Conservation (phyloP, 2,888 invertebrate species). For the Rhingia campestris region DNA sequence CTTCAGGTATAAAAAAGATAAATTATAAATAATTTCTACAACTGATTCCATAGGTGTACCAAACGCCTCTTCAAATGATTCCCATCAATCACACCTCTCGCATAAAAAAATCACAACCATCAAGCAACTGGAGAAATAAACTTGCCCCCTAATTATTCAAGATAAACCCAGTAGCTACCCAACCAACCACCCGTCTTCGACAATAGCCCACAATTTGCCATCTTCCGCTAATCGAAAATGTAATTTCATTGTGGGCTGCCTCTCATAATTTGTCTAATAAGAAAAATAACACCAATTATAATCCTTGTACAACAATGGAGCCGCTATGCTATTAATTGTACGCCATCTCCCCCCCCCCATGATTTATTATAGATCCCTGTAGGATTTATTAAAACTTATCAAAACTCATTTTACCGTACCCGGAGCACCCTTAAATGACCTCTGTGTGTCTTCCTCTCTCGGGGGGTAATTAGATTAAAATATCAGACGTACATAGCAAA, state of each 20-base stretch:
- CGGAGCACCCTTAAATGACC: slow-evolving; percentile 35
- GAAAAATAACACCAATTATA: slow-evolving; percentile 54
- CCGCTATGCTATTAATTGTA: neutral
- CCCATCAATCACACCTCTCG: too few relatives aligned
- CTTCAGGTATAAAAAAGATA: too few relatives aligned
- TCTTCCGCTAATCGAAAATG: slow-evolving; percentile 20
- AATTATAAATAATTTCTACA: too few relatives aligned
- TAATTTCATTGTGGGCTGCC: slow-evolving; percentile 26
- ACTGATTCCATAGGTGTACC: too few relatives aligned
- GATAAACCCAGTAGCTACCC: neutral
- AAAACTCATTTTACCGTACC: slow-evolving; percentile 41
- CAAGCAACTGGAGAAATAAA: too few relatives aligned
- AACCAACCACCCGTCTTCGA: slow-evolving; percentile 1
- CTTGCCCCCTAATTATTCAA: neutral
- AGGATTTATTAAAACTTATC: slow-evolving; percentile 52
- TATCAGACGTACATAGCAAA: neutral
- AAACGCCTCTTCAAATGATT: too few relatives aligned
- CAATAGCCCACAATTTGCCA: neutral
- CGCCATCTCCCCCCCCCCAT: slow-evolving; percentile 4
- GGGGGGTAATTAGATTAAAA: slow-evolving; percentile 48
- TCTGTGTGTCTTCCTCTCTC: neutral
- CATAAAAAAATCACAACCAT: too few relatives aligned
- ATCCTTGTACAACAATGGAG: slow-evolving; percentile 40
- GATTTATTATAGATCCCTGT: slow-evolving; percentile 35
- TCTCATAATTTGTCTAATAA: slow-evolving; percentile 40